phyloP scores from a whole-genome alignment of 2,888 invertebrate species.

The Tinea pellionella region DNA sequence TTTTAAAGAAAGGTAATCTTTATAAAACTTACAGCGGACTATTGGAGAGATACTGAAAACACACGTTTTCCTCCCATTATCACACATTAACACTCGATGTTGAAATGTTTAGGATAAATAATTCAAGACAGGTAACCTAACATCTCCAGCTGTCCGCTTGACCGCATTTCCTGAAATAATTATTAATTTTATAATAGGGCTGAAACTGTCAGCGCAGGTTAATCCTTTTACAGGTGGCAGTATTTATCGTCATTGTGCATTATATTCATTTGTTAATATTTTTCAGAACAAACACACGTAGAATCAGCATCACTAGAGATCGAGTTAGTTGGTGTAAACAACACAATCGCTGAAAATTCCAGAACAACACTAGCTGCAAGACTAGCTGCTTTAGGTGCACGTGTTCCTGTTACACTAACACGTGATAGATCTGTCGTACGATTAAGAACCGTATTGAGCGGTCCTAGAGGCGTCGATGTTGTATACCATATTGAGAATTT shows the following conservation, averaged over 20 bases:
- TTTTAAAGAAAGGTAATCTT: too few species aligned
- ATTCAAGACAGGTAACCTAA: too few species aligned
- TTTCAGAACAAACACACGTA: constrained; percentile 75
- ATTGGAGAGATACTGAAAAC: too few species aligned
- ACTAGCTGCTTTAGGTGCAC: constrained; percentile 39
- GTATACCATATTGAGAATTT: constrained; percentile 84
- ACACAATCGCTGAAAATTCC: constrained; percentile 59
- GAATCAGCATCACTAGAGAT: constrained; percentile 81
- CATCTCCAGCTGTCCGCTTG: too few species aligned
- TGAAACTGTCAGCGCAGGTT: too few species aligned
- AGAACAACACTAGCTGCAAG: constrained; percentile 41
- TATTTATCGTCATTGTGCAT: too few species aligned
- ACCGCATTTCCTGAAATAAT: too few species aligned
- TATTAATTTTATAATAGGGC: too few species aligned
- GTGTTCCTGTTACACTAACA: constrained; percentile 37
- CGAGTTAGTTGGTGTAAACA: constrained; percentile 75
- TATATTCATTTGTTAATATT: not conserved
- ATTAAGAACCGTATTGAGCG: constrained; percentile 74
- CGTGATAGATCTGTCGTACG: constrained; percentile 61
- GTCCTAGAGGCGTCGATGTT: constrained; percentile 80
- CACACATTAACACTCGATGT: not conserved
- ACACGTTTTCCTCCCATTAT: too few species aligned
- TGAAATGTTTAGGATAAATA: too few species aligned
- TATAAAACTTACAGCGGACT: too few species aligned
- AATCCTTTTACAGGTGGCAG: too few species aligned